A percentile compares a stretch with the other conserved stretches of the same genome.
phyloP scores from a whole-genome alignment of 2,113 vertebrate genomes.

The Oophaga pumilio region DNA sequence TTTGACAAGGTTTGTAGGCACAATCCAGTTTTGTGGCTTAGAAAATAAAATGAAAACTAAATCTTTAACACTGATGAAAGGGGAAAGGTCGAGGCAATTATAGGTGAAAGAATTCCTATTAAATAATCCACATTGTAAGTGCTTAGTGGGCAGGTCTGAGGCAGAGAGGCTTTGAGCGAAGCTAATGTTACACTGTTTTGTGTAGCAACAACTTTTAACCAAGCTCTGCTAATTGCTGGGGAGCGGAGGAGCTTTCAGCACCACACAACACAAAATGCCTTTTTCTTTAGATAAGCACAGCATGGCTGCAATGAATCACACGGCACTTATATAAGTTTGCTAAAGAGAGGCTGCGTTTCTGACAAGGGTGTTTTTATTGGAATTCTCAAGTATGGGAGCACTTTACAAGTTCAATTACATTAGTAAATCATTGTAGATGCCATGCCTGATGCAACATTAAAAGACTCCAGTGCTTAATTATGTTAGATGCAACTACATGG shows the following conservation, averaged over 20 bases:
- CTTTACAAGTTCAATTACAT: neutral
- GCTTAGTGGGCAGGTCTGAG: conserved; percentile 1
- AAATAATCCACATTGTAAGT: conserved; percentile 7
- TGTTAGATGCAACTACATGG: neutral
- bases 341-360: neutral
- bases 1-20: neutral
- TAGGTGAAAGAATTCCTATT: neutral
- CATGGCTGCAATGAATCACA: neutral
- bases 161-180: neutral
- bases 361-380: neutral
- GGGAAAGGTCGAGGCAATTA: neutral
- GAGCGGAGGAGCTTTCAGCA: neutral
- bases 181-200: neutral
- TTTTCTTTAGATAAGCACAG: neutral
- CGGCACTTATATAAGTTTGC: neutral
- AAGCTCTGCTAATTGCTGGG: neutral
- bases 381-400: neutral
- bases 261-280: neutral
- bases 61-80: neutral
- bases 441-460: neutral
- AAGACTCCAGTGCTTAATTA: neutral
- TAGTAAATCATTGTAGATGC: neutral
- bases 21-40: conserved; percentile 17
- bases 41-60: neutral
- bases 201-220: neutral